A percentile compares a stretch with the other conserved stretches of the same genome.
These are phyloP conservation scores for Notothenia rossii DNA, from an alignment of 2,113 vertebrate genomes.

Conservation along the genomic window DNA sequence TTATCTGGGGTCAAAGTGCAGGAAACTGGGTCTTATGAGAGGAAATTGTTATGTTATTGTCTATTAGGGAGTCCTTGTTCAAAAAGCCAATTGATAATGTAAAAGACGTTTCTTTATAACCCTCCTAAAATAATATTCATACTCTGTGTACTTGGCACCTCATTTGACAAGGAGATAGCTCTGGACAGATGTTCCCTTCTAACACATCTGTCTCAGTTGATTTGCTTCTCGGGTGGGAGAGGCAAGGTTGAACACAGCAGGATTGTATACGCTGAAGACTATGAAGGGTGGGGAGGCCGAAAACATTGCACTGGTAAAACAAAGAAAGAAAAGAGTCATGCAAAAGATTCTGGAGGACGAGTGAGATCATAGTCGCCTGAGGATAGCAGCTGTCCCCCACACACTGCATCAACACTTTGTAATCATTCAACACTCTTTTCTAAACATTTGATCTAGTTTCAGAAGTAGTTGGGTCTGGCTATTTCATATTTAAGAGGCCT, in stretches of 20 bases:
- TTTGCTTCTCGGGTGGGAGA: conserved; percentile 40
- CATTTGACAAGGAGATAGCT: conserved; percentile 44
- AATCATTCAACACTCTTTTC: too few relatives aligned
- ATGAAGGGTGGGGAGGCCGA: conserved; percentile 27
- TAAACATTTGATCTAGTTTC: too few relatives aligned
- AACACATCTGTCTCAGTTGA: conserved; percentile 57
- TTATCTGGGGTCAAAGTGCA: conserved; percentile 3
- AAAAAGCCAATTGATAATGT: conserved; percentile 25
- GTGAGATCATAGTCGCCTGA: background rate
- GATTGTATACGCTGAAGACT: conserved; percentile 27
- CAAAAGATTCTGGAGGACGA: conserved; percentile 7
- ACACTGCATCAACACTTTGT: too few relatives aligned
- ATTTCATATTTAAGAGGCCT: too few relatives aligned
- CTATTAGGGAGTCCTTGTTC: background rate
- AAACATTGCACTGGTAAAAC: conserved; percentile 23
- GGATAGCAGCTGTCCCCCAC: too few relatives aligned
- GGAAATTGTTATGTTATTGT: conserved; percentile 40
- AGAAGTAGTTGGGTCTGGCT: too few relatives aligned
- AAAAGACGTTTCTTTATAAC: background rate
- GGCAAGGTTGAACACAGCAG: conserved; percentile 34
- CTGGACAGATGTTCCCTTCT: conserved; percentile 63
- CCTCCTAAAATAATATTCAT: conserved; percentile 14
- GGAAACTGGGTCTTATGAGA: conserved; percentile 16
- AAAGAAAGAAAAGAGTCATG: conserved; percentile 32
- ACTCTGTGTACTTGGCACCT: conserved; percentile 64